Evolutionary conservation across 1,140 invertebrate genomes (phyloP), one percentile per base, ranked within the genome.

Genomic region (Panagrolaimus sp.): DNA sequence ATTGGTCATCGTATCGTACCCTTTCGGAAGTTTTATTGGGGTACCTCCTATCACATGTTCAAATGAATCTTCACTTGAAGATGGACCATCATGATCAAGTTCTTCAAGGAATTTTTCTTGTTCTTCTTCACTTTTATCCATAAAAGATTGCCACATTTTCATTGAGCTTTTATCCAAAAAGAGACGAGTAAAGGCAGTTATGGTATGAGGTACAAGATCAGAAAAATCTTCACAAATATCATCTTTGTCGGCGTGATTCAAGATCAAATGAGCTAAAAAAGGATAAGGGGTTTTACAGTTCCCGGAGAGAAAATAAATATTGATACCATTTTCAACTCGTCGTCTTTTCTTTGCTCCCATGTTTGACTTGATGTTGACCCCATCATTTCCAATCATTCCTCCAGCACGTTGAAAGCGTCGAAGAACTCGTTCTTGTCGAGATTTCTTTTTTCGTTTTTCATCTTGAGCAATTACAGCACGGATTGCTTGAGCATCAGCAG

Each of bases 61-160:
- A 45, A 63, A 48, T 1, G 44, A 43, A 12, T 55, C 67, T 12
- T 28, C 47, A 12, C 21, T 58, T 10, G 21, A 26, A 12, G 55
- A 43, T 70, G 46, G 43, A 46, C 21, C 47, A 21, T 15, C 44
- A 21, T 26, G 44, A 21, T 58, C 65, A 15, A 75, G 45, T 26
- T 69, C 62, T 15, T 75, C 68, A 45, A 79, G 67, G 43, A 82
- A 70, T 17, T 63, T 55, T 14, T 47, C 45, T 64, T 82, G 80
- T 52, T 79, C 80, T 38, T 43, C 68, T 66, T 83, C 81, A n/a
- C 75, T 72, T 46, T 72, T 71, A 15, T 72, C 74, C 52, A 83
- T 75, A 62, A 82, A 83, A 15, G 82, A 71, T 47, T 82, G 82
- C 81, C 81, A 82, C 28, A 69, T 58, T 70, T 75, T 66, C 81